Conservation (phyloP, 2,888 invertebrate genomes). For the Sphinx pinastri region DNA sequence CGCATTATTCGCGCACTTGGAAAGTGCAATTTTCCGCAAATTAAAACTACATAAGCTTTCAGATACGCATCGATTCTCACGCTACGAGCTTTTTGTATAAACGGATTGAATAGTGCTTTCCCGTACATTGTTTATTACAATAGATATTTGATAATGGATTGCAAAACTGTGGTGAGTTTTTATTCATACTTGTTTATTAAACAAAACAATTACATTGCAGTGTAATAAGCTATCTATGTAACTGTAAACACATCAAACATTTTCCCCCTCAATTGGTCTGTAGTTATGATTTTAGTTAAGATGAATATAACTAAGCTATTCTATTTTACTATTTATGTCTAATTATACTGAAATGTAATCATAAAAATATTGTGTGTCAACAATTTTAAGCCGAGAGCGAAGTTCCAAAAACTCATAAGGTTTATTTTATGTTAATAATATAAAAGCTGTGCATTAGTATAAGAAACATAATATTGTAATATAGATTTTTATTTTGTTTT, state of each 20-base stretch:
- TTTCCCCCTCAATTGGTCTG: too few relatives aligned
- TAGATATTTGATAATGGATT: conserved; percentile 68
- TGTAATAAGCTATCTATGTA: too few relatives aligned
- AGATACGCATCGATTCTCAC: conserved; percentile 51
- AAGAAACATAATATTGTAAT: neutral
- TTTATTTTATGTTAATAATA: neutral
- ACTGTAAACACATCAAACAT: too few relatives aligned
- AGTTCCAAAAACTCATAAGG: neutral
- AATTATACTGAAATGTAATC: neutral
- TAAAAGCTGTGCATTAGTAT: conserved; percentile 1
- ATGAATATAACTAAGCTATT: too few relatives aligned
- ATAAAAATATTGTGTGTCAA: neutral
- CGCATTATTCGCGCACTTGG: conserved; percentile 60
- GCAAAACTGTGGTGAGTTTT: conserved; percentile 71
- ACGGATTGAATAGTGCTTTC: conserved; percentile 62
- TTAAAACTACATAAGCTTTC: conserved; percentile 29
- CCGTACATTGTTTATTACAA: conserved; percentile 69
- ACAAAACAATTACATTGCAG: too few relatives aligned
- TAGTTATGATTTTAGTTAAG: neutral
- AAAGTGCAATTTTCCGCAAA: conserved; percentile 60
- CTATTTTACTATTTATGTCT: neutral
- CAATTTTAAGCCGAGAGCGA: conserved; percentile 7
- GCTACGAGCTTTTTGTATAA: conserved; percentile 57
- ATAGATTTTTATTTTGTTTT: conserved; percentile 28
- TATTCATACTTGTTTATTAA: conserved; percentile 35